Evolutionary conservation across 2,888 invertebrate genomes (phyloP).

Genomic region (Pollenia angustigena): DNA sequence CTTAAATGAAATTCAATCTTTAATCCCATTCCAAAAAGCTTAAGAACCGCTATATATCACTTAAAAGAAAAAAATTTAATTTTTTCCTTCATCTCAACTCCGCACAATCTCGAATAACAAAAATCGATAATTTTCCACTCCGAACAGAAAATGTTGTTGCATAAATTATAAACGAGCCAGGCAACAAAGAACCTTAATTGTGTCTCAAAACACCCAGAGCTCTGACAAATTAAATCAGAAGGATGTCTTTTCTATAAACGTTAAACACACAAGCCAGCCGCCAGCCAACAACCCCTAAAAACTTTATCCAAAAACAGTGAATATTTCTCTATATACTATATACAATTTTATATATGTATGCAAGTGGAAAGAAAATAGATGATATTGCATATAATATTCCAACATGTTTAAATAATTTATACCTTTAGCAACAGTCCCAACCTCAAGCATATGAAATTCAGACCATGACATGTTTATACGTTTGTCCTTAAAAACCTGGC

Average conservation of each 20-base stretch:
- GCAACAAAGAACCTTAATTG: conserved; percentile 48
- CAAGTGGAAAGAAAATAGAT: not conserved
- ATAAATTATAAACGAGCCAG: conserved; percentile 5
- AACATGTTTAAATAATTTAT: conserved; percentile 13
- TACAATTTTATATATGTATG: conserved; percentile 27
- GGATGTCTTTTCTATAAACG: conserved; percentile 29
- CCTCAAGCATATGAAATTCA: conserved; percentile 29
- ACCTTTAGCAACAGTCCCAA: conserved; percentile 14
- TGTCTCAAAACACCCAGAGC: conserved; percentile 51
- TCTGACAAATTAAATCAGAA: conserved; percentile 46
- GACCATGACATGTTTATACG: conserved; percentile 26
- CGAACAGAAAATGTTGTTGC: conserved; percentile 11
- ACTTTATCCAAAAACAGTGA: conserved; percentile 16
- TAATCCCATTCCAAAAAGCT: not conserved
- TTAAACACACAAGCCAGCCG: not conserved
- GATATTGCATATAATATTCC: not conserved
- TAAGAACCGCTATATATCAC: not conserved
- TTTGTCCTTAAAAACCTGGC: not conserved
- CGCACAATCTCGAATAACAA: not conserved
- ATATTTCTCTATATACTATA: conserved; percentile 13
- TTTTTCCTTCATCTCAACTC: not conserved
- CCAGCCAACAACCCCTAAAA: conserved; percentile 56
- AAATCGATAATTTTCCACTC: conserved; percentile 49
- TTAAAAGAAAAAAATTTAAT: not conserved
- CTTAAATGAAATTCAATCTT: no score